Conservation (phyloP, 2,888 invertebrate species). For the Drosophila helvetica region DNA sequence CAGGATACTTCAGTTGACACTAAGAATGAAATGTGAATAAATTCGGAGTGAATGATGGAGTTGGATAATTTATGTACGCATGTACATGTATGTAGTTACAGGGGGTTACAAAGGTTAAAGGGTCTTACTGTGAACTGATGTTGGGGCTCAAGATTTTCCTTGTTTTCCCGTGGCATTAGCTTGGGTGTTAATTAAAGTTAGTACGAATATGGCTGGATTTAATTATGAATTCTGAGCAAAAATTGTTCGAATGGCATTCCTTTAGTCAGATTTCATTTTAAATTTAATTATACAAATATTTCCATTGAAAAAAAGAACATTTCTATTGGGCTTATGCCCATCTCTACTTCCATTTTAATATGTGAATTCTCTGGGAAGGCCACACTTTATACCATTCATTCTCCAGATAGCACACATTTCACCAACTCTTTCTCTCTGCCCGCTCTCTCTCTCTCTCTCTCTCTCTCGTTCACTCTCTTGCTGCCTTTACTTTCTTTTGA, state of each 20-base stretch:
- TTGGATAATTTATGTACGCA: not conserved
- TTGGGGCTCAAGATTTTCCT: not conserved
- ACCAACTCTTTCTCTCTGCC: not conserved
- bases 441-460: not conserved
- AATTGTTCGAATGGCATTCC: too few species aligned
- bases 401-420: not conserved
- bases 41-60: slow-evolving; percentile 6
- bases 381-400: not conserved
- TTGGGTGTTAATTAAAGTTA: not conserved
- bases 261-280: too few species aligned
- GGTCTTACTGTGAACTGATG: too few species aligned
- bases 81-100: too few species aligned
- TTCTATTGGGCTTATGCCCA: too few species aligned
- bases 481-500: not conserved
- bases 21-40: slow-evolving; percentile 40
- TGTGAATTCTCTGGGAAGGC: too few species aligned
- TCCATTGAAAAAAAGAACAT: too few species aligned
- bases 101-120: not conserved
- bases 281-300: too few species aligned
- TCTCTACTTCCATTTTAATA: too few species aligned
- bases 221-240: too few species aligned
- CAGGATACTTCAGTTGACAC: slow-evolving; percentile 44
- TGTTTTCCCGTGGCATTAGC: too few species aligned
- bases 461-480: not conserved
- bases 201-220: not conserved